Base-by-base conservation (phyloP, 1,140 invertebrate species). In the Whitmania pigra region DNA sequence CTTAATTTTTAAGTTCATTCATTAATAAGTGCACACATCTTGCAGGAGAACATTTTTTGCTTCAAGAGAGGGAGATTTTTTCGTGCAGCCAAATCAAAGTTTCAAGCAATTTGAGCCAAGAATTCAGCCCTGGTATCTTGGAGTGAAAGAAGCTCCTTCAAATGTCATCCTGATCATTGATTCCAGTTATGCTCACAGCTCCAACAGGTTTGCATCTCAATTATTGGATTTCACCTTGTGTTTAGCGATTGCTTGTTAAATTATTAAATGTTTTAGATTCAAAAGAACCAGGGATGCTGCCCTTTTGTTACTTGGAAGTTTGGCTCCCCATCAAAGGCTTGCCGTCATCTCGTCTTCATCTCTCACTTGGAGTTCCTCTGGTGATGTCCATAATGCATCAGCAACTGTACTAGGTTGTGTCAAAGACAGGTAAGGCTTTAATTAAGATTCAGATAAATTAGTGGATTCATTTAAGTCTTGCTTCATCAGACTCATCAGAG, bases 61-160 rank as follows among this genome's bases (percentile, higher is more conserved):
- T 22, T 74, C 75, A 18, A 75, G 67, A 49, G 43, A 71, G 17
- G 76, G 76, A 36, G 68, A 77, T 20, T 66, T 75, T 43, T 66
- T 76, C 17, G 60, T 77, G 40, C 76, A 75, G 70, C 76, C 76
- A 43, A 75, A 75, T 67, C 71, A 75, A 0, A 75, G 76, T 72
- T 77, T 76, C 75, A 74, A 76, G 54, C 76, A 77, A 71, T 77
- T 78, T 67, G 76, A 77, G 72, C 76, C 76, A 0, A 57, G 76
- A 60, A 73, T 74, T n/a, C 71, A 76, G 55, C 74, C 76, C 11
- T 77, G 76, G 76, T 77, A 77, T 67, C 75, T 77, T 29, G 73
- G 74, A 17, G 73, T 76, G 13, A 76, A 77, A 22, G 74, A 73
- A 67, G 76, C 76, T 25, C 75, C 76, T 49, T 76, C 76, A 68